Percentiles rank a stretch among this genome's conserved stretches.
These are phyloP conservation scores for Orestias chungarensis DNA, from an alignment of 2,797 vertebrate genomes.

Conservation along the genomic window DNA sequence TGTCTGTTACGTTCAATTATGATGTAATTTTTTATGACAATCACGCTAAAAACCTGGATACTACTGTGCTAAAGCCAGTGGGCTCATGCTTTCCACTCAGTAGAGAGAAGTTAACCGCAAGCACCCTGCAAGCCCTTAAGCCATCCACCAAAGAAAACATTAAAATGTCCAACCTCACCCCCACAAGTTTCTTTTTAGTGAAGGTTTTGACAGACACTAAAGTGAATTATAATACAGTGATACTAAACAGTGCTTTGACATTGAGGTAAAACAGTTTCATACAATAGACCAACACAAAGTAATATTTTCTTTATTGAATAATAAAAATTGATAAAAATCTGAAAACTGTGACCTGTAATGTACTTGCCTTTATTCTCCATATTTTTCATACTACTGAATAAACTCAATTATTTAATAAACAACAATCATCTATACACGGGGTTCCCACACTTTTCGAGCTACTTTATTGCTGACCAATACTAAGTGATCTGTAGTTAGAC, in stretches of 20 bases:
- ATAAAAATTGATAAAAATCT: not conserved
- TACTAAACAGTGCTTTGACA: constrained; percentile 26
- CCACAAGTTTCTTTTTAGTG: constrained; percentile 9
- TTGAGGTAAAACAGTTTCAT: constrained; percentile 14
- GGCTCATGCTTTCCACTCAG: constrained; percentile 7
- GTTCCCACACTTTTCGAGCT: too few relatives aligned
- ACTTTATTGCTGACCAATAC: too few relatives aligned
- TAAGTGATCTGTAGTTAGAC: too few relatives aligned
- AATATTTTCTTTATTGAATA: not conserved
- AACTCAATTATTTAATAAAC: not conserved
- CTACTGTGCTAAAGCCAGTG: constrained; percentile 24
- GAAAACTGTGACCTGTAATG: not conserved
- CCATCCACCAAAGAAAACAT: constrained; percentile 30
- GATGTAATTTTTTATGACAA: constrained; percentile 48
- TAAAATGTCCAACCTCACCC: constrained; percentile 32
- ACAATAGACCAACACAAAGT: not conserved
- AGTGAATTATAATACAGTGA: constrained; percentile 40
- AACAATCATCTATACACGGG: too few relatives aligned
- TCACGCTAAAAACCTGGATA: constrained; percentile 38
- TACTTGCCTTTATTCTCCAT: not conserved
- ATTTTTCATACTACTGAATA: not conserved
- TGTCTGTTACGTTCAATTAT: constrained; percentile 56
- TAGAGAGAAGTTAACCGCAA: constrained; percentile 2
- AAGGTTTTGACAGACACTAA: constrained; percentile 29
- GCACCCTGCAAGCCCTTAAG: constrained; percentile 25